Evolutionary conservation across 2,113 vertebrate species (phyloP).

Genomic region (Rynchops niger): DNA sequence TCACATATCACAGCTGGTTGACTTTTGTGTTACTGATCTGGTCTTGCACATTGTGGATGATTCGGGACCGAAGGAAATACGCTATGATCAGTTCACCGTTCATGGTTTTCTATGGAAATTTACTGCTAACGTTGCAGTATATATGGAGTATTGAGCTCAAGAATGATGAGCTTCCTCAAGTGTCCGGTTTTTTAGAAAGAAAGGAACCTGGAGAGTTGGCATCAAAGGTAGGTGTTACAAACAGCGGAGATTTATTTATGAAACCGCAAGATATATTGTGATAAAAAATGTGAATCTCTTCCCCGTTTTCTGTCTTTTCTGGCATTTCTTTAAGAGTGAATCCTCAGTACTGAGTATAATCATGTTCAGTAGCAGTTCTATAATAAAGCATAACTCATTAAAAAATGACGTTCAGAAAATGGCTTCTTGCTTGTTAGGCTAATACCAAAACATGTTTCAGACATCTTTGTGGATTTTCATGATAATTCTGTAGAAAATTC

Average conservation of each 20-base stretch:
- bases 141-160: conserved; percentile 89
- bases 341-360: not conserved
- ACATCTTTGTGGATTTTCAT: not conserved
- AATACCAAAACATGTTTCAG: not conserved
- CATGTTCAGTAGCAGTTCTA: not conserved
- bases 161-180: conserved; percentile 68
- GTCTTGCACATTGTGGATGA: conserved; percentile 97
- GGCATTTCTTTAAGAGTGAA: not conserved
- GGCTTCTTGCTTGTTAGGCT: not conserved
- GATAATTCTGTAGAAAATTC: not conserved
- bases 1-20: conserved; percentile 97
- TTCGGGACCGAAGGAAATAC: conserved; percentile 90
- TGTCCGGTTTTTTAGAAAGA: conserved; percentile 83
- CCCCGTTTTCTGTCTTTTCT: not conserved
- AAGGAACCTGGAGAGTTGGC: conserved; percentile 84
- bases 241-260: not conserved
- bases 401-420: not conserved
- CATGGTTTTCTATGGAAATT: conserved; percentile 94
- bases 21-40: conserved; percentile 95
- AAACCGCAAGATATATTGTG: not conserved
- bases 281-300: not conserved
- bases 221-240: conserved; percentile 82
- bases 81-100: conserved; percentile 96
- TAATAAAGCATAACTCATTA: not conserved
- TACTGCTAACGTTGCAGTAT: conserved; percentile 90